Evolutionary conservation across 2,113 vertebrate species (phyloP).

Genomic region (Saguinus imperator): DNA sequence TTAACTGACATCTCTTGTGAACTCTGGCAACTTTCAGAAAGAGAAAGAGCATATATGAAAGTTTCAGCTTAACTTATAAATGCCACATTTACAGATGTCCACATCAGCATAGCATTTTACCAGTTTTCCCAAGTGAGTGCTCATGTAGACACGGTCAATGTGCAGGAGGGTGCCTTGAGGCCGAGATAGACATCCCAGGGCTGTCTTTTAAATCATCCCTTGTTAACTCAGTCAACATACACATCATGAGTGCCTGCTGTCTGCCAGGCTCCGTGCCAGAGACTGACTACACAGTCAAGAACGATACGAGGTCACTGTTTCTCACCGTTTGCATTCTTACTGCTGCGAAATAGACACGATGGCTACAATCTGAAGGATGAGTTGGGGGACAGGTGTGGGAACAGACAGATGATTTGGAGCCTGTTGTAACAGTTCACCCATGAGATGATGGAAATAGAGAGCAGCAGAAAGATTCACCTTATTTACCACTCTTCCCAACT

Average conservation of each 20-base stretch:
- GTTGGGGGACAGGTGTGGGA: background rate
- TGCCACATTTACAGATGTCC: background rate
- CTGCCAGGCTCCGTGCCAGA: background rate
- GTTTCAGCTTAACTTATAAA: background rate
- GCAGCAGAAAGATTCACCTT: too few relatives aligned
- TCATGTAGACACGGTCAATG: background rate
- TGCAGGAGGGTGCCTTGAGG: background rate
- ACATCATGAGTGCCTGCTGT: background rate
- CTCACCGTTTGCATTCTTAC: background rate
- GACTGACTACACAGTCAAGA: background rate
- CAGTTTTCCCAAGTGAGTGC: background rate
- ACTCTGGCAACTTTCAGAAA: background rate
- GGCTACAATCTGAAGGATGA: background rate
- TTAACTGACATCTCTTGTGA: background rate
- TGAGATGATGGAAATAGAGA: background rate
- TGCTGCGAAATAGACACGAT: background rate
- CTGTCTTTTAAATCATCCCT: background rate
- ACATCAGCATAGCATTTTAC: background rate
- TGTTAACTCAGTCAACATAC: background rate
- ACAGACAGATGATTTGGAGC: background rate
- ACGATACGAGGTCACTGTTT: background rate
- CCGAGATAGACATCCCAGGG: background rate
- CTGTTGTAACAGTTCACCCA: too few relatives aligned
- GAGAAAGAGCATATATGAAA: background rate
- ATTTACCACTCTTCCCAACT: too few relatives aligned